These are phyloP conservation scores for Pocillopora grandis DNA, from an alignment of 92 coral and sea anemone species.

Conservation along the genomic window DNA sequence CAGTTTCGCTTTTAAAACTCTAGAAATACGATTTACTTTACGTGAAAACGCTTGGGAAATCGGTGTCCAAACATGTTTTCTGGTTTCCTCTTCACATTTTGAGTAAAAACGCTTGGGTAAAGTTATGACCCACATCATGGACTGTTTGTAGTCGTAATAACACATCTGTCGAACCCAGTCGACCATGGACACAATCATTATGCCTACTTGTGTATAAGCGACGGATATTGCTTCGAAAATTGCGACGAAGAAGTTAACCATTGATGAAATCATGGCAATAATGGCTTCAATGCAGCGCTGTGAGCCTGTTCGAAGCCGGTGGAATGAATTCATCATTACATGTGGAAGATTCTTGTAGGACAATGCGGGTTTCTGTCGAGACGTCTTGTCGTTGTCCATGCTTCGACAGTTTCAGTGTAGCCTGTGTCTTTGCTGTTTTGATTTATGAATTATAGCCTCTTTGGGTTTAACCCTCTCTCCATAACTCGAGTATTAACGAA, in stretches of 20 bases:
- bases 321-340: neutral
- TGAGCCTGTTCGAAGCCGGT: neutral
- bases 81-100: constrained; percentile 35
- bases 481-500: neutral
- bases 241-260: constrained; percentile 7
- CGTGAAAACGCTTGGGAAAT: neutral
- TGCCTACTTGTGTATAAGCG: constrained; percentile 8
- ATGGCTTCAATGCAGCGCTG: constrained; percentile 1
- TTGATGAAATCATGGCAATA: constrained; percentile 1
- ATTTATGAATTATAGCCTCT: neutral
- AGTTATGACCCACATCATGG: neutral
- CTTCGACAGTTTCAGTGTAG: neutral
- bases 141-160: constrained; percentile 53
- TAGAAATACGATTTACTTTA: constrained; percentile 5
- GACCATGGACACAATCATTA: neutral
- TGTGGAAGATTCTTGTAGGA: constrained; percentile 22
- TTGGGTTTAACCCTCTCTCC: neutral
- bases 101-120: constrained; percentile 25
- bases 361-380: neutral
- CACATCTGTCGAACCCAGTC: constrained; percentile 26
- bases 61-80: constrained; percentile 39
- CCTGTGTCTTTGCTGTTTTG: neutral
- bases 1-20: constrained; percentile 26
- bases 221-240: neutral
- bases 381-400: constrained; percentile 7